Conservation (phyloP, 2,113 vertebrate species). For the Lontra canadensis region DNA sequence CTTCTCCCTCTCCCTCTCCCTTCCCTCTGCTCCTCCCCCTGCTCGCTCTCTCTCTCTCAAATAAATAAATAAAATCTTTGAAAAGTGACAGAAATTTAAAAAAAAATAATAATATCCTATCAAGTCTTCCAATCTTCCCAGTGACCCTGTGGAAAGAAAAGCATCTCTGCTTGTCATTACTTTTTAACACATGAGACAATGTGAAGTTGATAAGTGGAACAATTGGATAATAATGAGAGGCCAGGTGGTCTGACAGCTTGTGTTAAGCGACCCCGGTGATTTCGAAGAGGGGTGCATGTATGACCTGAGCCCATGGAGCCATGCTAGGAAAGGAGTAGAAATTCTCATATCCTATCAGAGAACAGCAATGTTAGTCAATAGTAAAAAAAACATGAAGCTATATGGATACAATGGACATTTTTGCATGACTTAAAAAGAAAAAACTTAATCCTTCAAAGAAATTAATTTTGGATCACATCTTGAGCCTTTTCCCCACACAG, state of each 20-base stretch:
- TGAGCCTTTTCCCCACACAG: background rate
- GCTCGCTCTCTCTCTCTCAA: no score
- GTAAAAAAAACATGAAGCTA: background rate
- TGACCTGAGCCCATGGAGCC: background rate
- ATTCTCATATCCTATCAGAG: accelerated
- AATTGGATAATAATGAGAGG: background rate
- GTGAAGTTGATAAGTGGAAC: background rate
- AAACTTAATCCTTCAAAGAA: background rate
- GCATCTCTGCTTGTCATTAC: background rate
- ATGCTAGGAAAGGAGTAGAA: background rate
- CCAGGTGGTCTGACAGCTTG: background rate
- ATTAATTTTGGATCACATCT: background rate
- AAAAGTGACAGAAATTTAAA: no score
- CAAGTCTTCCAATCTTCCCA: background rate
- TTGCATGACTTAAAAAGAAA: background rate
- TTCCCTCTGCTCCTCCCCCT: no score
- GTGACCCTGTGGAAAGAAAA: background rate
- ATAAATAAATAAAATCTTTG: no score
- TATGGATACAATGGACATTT: background rate
- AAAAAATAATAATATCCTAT: background rate
- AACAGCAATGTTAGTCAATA: background rate
- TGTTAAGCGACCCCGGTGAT: background rate
- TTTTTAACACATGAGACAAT: background rate
- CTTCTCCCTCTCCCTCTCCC: no score
- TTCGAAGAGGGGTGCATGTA: background rate